Base-by-base conservation (phyloP, 2,888 invertebrate genomes). In the Uropetala carovei region DNA sequence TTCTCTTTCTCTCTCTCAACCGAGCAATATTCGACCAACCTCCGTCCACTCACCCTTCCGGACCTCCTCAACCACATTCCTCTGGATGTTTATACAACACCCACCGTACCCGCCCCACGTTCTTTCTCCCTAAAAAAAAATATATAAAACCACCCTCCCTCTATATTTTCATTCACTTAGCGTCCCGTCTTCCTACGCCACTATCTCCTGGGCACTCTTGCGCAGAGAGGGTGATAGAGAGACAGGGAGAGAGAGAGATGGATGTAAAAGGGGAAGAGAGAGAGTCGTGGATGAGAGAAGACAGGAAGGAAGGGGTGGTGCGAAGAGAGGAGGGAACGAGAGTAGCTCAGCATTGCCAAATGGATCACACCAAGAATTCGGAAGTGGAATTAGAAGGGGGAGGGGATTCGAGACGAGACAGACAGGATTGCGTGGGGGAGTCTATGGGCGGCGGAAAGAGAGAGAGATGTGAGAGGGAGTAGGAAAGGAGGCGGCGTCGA, bases 341-440 rank as follows among this genome's bases (percentile, higher is more conserved):
- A 43, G 43, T 5, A 5, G 43, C 43, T 43, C 83, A 56, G 57
- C 83, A 18, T 57, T 18, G n/a, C 83, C 83, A 56, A 83, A 83
- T 83, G 83, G 83, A 83, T 83, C 83, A 83, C 83, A 83, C 83
- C 83, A 83, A 83, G 83, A 83, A 83, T 83, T 83, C 83, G 83
- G 57, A 83, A 83, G 83, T 83, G 83, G 83, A 83, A 83, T 83
- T 83, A 83, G 83, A 14, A 83, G 83, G 56, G 56, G 4, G 4
- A 43, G 0, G 30, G 30, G 30, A 16, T 27, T 13, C 30, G 0
- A 43, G 82, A 43, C 16, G 82, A 8, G 82, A 7, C 30, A 30
- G 81, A 14, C 30, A 3, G 82, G 14, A 43, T n/a, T n/a, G 14
- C 30, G 27, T 82, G 82, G 30, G 82, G 30, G 82, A 82, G 30